Conservation (phyloP, 2,797 vertebrate species). For the Amazonetta brasiliensis region DNA sequence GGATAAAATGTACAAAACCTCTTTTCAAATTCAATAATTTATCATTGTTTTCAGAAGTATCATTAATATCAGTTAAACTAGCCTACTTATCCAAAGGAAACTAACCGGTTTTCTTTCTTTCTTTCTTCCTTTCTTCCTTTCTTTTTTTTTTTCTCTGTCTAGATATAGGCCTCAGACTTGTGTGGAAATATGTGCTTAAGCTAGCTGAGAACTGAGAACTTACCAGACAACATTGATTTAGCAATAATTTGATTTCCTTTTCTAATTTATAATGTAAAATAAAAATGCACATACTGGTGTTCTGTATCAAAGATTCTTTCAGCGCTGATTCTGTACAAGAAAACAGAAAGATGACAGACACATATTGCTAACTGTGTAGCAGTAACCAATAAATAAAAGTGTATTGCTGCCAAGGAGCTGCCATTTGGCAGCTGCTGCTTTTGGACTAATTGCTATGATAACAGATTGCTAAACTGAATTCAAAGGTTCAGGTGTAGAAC, state of each 20-base stretch:
- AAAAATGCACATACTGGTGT: neutral
- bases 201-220: neutral
- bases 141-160: neutral
- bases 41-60: neutral
- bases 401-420: neutral
- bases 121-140: neutral
- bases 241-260: neutral
- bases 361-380: neutral
- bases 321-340: neutral
- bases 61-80: neutral
- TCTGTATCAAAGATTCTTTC: neutral
- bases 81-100: neutral
- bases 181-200: neutral
- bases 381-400: neutral
- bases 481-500: neutral
- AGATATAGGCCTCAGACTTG: neutral
- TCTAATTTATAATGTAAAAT: neutral
- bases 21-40: neutral
- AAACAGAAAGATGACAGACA: neutral
- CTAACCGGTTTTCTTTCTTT: neutral
- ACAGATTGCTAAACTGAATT: neutral
- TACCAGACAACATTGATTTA: neutral
- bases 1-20: rapidly evolving
- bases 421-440: neutral
- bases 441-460: neutral